Evolutionary conservation across 2,888 invertebrate genomes (phyloP), one percentile per base, ranked within the genome.

Genomic region (Salticus scenicus): DNA sequence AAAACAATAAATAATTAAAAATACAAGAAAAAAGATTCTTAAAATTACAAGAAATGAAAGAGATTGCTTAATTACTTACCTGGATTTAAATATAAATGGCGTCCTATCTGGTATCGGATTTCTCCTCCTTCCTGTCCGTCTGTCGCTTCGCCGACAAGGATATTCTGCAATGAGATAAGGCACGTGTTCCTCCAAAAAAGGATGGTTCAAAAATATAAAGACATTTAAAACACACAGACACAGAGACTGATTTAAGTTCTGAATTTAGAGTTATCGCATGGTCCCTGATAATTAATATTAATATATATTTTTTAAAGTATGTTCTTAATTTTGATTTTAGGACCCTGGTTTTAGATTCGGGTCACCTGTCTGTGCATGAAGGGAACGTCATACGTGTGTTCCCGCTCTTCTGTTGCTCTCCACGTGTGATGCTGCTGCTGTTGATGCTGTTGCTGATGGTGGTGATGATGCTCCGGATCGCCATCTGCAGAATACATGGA

Each of bases 361-460:
- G 87, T 87, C 87, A 87, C 87, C 87, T 87, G 87, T 87, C 83
- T 87, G 75, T 84, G 87, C 74, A 87, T 78, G 80, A 87, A 84
- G 76, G 88, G 88, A 74, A 88, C 88, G 82, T 88, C 88, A 72
- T 88, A 88, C 75, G 87, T 87, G 81, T 88, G 88, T 69, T 87
- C 87, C 77, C 87, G 77, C 41, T 88, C 83, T 63, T 84, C 83
- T 12, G 71, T 42, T 27, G 81, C 77, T 77, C 87, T 81, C n/a
- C 77, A 77, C 66, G 71, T 70, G 47, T 77, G 77, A 20, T 28
- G 66, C 37, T 64, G 72, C 20, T 77, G 70, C 33, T 74, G 81
- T 27, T 87, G 87, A 12, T 47, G 75, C 64, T 77, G 76, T 28
- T 78, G 78, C 20, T 73, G 77, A 7, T 74, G 84, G 27, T 77